Evolutionary conservation across 2,888 invertebrate genomes (phyloP), one percentile per base, ranked within the genome.

Genomic region (Caenorhabditis wallacei): DNA sequence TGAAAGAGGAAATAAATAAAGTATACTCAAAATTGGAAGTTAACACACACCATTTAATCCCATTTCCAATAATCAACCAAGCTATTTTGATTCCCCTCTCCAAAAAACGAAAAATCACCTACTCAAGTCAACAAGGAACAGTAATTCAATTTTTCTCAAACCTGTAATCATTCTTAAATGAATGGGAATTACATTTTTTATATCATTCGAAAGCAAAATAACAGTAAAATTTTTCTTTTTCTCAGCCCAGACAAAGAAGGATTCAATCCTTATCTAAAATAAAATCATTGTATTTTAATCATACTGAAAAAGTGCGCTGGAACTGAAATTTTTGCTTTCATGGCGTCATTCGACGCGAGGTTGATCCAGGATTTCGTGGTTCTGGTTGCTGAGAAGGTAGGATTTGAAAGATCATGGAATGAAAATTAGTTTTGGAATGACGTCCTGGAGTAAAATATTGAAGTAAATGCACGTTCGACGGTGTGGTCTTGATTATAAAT

Each of bases 381-480:
- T 22, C 2, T 10, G 11, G 40, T 13, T 2, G 40, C 4, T 13
- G 11, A 59, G 22, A 20, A 5, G 57, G 35, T 35, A n/a, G 37
- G 40, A 59, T 40, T 59, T 11, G 22, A 59, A 40, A 40, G 40
- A 40, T 40, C 40, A 40, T 40, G 20, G 37, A 40, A 35, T 57
- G 13, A 18, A 35, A 40, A 59, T 18, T 59, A 59, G 22, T 59
- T 40, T 40, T 10, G 13, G 22, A 22, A 40, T 59, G 59, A 59
- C 59, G 59, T 59, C 40, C 13, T 22, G 11, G 13, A 18, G 20
- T 40, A 37, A 20, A 22, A 11, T 22, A 40, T 40, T 40, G 40
- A 22, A 59, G 20, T 20, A 59, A 40, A 22, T 40, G 59, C 59
- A 59, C 59, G 59, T 59, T 59, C 37, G 5, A 37, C 16, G 3